phyloP scores from a whole-genome alignment of 2,888 invertebrate genomes.

The Acanthosepion esculentum region DNA sequence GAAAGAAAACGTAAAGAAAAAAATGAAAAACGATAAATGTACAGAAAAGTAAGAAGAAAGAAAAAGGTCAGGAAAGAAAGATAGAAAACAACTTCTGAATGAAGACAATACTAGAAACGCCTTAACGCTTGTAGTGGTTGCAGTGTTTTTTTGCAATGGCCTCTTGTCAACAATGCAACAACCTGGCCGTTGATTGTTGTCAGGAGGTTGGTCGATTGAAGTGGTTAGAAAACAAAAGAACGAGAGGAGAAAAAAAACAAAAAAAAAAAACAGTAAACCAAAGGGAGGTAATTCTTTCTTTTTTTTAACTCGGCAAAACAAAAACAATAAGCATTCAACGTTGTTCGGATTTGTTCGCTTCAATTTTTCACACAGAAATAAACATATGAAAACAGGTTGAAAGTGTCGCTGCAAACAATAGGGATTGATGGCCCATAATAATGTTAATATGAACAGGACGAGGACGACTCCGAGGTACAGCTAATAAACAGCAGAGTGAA shows the following conservation, averaged over 20 bases:
- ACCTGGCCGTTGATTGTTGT: neutral
- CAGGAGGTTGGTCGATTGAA: neutral
- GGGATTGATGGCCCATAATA: neutral
- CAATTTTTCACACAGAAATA: neutral
- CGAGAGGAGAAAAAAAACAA: neutral
- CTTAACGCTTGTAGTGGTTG: neutral
- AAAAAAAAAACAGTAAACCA: neutral
- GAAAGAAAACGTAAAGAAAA: neutral
- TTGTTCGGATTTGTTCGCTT: neutral
- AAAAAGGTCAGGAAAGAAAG: neutral
- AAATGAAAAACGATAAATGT: neutral
- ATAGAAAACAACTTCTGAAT: neutral
- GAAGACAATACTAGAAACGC: neutral
- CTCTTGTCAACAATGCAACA: conserved; percentile 11
- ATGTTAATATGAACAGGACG: neutral
- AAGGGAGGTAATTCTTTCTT: neutral
- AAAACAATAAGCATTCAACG: neutral
- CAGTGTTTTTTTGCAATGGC: neutral
- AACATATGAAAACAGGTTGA: neutral
- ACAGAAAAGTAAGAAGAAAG: neutral
- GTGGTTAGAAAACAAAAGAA: neutral
- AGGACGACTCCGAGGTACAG: too few relatives aligned
- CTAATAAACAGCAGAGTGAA: too few relatives aligned
- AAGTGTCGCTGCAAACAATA: neutral
- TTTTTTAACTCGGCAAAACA: neutral